Percentiles rank a stretch among this genome's conserved stretches.
Evolutionary conservation across 1,140 invertebrate genomes (phyloP).

Genomic region (Heliothis virescens): DNA sequence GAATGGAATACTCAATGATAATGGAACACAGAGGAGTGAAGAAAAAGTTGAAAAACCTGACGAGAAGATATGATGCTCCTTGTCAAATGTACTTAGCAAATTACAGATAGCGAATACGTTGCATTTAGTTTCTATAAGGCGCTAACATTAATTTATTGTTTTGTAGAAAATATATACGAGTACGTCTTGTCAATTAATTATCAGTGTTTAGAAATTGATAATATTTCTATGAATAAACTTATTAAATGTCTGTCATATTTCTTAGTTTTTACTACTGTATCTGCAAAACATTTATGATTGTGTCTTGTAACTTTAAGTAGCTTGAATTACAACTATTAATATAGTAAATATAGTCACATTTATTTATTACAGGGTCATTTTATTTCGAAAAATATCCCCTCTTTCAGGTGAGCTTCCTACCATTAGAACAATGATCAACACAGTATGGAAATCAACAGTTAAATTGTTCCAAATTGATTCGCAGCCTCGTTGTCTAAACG

Average conservation of each 20-base stretch:
- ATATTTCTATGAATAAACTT: no score
- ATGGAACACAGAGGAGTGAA: slow-evolving; percentile 57
- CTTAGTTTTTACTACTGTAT: no score
- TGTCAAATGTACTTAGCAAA: slow-evolving; percentile 2
- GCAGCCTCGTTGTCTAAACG: slow-evolving; percentile 18
- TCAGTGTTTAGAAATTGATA: no score
- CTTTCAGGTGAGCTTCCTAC: neutral
- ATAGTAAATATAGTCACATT: no score
- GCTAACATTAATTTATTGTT: neutral
- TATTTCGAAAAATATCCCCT: no score
- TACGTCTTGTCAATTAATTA: no score
- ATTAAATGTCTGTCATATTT: no score
- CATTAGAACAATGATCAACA: neutral
- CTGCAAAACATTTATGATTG: neutral
- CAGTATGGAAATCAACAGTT: slow-evolving; percentile 14
- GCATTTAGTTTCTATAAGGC: slow-evolving; percentile 14
- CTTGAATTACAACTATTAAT: neutral
- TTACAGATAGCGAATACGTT: slow-evolving; percentile 1
- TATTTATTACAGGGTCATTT: no score
- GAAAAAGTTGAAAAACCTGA: slow-evolving; percentile 57
- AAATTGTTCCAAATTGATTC: slow-evolving; percentile 30
- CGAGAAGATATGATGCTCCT: slow-evolving; percentile 13
- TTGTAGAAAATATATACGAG: no score
- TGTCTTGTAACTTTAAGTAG: neutral
- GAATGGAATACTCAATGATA: slow-evolving; percentile 49